A percentile compares a stretch with the other conserved stretches of the same genome.
phyloP scores from a whole-genome alignment of 2,888 invertebrate species.

The Periphyllus acericola region DNA sequence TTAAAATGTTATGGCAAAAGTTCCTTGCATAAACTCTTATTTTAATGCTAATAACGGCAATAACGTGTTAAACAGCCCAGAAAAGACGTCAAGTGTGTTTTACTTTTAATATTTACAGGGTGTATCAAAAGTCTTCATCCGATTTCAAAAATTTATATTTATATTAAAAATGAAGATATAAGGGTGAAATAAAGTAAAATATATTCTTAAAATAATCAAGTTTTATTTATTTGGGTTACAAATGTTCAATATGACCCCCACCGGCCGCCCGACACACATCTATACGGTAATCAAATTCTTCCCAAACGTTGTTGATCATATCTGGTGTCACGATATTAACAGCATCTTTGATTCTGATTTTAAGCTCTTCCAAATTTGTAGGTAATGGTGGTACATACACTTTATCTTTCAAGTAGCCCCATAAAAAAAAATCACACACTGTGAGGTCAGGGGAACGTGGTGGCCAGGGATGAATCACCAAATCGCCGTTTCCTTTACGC shows the following conservation, averaged over 20 bases:
- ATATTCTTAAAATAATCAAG: no score
- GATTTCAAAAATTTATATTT: no score
- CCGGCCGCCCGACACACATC: neutral
- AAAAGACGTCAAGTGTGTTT: slow-evolving; percentile 14
- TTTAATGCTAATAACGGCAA: slow-evolving; percentile 1
- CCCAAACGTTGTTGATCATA: slow-evolving; percentile 29
- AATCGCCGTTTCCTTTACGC: neutral
- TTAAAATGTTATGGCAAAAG: slow-evolving; percentile 26
- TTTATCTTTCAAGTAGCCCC: neutral
- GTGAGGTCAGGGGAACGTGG: no score
- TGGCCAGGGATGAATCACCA: slow-evolving; percentile 11
- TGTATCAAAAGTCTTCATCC: no score
- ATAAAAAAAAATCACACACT: no score
- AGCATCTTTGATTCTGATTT: slow-evolving; percentile 28
- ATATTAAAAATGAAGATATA: no score
- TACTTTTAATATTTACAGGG: slow-evolving; percentile 5
- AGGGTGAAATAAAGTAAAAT: no score
- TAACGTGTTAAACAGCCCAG: slow-evolving; percentile 31
- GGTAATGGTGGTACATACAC: slow-evolving; percentile 23
- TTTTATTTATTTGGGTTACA: no score
- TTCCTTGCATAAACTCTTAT: slow-evolving; percentile 10
- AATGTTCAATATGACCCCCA: slow-evolving; percentile 1
- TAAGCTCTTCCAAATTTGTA: slow-evolving; percentile 28
- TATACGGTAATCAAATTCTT: neutral
- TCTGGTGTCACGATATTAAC: slow-evolving; percentile 27